Evolutionary conservation across 35 echinoderm and acorn worm genomes (phyloP).

Genomic region (Diadema setosum): DNA sequence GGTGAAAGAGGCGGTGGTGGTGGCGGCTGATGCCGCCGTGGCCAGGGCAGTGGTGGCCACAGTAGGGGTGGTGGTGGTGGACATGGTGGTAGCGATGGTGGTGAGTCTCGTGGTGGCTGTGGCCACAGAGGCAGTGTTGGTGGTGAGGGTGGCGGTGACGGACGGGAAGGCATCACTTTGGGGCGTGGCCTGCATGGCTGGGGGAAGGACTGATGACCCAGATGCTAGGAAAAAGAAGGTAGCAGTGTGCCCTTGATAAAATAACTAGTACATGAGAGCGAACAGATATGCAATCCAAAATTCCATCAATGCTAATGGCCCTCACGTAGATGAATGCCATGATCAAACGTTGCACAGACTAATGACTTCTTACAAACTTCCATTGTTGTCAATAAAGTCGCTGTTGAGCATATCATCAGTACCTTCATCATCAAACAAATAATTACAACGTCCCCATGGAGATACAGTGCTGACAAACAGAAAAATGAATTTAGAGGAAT

Average conservation of each 20-base stretch:
- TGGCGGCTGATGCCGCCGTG: neutral
- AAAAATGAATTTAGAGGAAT: no score
- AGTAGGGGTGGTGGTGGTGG: neutral
- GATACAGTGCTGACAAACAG: no score
- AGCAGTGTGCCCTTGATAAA: neutral
- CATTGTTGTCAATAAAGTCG: no score
- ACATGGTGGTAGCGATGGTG: neutral
- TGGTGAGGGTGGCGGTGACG: neutral
- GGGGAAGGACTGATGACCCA: neutral
- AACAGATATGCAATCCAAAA: no score
- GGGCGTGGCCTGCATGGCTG: neutral
- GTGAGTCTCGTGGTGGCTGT: neutral
- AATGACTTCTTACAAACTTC: no score
- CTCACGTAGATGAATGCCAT: no score
- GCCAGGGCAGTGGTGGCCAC: neutral
- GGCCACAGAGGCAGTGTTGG: neutral
- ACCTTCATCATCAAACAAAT: no score
- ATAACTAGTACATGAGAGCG: no score
- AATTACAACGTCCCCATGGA: no score
- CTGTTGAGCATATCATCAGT: no score
- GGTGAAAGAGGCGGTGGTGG: neutral
- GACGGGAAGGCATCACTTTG: neutral
- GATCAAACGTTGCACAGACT: no score
- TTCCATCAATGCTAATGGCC: no score
- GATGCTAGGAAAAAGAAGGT: neutral